Conservation (phyloP, 2,888 invertebrate genomes). For the Abrostola triplasia region DNA sequence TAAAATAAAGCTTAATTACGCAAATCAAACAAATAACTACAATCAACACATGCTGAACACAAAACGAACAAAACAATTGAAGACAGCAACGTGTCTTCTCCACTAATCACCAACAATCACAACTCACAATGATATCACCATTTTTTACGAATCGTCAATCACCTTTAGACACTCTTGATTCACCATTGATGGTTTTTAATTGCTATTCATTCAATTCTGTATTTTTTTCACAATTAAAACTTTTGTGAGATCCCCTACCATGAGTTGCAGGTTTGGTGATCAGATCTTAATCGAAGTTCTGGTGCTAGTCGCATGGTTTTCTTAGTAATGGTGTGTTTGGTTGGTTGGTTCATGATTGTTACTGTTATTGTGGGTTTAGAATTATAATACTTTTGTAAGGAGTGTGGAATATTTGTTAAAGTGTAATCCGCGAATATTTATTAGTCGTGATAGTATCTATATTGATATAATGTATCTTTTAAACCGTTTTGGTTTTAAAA, state of each 20-base stretch:
- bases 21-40: not conserved
- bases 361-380: too few species aligned
- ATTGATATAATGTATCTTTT: too few species aligned
- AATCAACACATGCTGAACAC: not conserved
- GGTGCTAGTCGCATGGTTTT: not conserved
- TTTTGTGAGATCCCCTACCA: constrained; percentile 61
- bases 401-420: too few species aligned
- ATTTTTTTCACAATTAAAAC: constrained; percentile 61
- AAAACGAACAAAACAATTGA: not conserved
- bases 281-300: constrained; percentile 40
- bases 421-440: too few species aligned
- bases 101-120: constrained; percentile 29
- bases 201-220: constrained; percentile 66
- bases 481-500: too few species aligned
- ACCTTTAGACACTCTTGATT: constrained; percentile 62
- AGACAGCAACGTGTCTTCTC: not conserved
- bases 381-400: too few species aligned
- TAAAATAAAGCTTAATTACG: too few species aligned
- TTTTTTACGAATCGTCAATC: constrained; percentile 63
- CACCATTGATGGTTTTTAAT: constrained; percentile 70
- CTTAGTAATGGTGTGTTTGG: not conserved
- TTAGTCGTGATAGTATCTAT: too few species aligned
- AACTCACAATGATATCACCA: constrained; percentile 47
- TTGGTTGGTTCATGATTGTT: not conserved
- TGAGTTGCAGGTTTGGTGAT: constrained; percentile 58